Evolutionary conservation across 2,113 vertebrate species (phyloP), one percentile per base, ranked within the genome.

Genomic region (Platysternon megacephalum): DNA sequence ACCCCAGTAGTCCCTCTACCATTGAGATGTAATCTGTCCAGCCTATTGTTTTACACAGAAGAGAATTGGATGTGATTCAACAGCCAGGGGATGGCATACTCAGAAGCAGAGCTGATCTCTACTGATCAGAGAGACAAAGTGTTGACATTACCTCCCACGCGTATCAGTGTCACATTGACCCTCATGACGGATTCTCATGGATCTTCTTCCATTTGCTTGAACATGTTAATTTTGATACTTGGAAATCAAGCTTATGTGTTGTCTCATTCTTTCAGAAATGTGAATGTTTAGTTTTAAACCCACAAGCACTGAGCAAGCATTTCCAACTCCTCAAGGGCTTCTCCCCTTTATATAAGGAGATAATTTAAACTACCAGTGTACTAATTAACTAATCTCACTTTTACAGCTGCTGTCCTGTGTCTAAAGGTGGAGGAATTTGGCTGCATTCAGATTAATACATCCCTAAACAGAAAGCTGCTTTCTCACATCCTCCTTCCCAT

Each of bases 321-420:
- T 2, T 82, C 58, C 74, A 68, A 3, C 87, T 96, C 32, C 13
- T 12, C 26, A 19, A 89, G 29, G 28, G 65, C 42, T 93, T 84
- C 85, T 53, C 12, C 39, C 19, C 48, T 89, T 93, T 90, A 87
- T n/a, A 51, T 46, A 94, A 95, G 39, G 53, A 32, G 55, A 87
- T 87, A 84, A 91, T 94, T 94, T 94, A 95, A 94, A 85, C 35
- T 87, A 88, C 46, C 80, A 85, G 79, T 90, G 80, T 79, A 93
- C 91, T 95, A 94, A 97, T 94, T 95, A 93, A 84, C 42, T 94
- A 94, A 90, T 94, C 93, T 91, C 85, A 35, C 93, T 88, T 96
- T 92, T 92, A n/a, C 91, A 86, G 82, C 94, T 92, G 80, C 4
- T 1, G 44, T 91, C 35, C 14, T 94, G 2, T 86, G 35, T 58